Conservation (phyloP, 2,113 vertebrate genomes). For the Osmerus eperlanus region DNA sequence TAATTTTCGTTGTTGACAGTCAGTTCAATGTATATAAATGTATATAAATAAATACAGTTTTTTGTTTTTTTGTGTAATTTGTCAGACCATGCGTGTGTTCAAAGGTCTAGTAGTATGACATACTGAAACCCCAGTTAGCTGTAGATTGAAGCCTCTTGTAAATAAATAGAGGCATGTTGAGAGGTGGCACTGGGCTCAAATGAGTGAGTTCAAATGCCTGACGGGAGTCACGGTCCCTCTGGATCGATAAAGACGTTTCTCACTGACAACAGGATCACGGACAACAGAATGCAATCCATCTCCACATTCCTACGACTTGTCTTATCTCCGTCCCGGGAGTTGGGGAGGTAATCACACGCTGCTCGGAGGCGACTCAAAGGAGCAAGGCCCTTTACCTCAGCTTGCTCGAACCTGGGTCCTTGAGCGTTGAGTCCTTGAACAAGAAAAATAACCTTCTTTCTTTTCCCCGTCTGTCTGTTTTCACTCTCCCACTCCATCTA, state of each 20-base stretch:
- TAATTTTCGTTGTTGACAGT: too few relatives aligned
- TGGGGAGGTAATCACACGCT: constrained; percentile 11
- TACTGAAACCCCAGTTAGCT: too few relatives aligned
- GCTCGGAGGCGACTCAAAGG: neutral
- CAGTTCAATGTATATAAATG: too few relatives aligned
- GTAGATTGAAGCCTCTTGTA: neutral
- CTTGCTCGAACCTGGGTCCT: constrained; percentile 7
- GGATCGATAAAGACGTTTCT: neutral
- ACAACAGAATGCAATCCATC: constrained; percentile 26
- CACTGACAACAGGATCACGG: neutral
- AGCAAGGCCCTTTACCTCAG: neutral
- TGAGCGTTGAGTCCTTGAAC: constrained; percentile 10
- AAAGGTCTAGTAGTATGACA: too few relatives aligned
- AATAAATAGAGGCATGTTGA: neutral
- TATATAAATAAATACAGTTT: too few relatives aligned
- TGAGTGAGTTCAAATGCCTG: neutral
- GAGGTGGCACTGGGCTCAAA: neutral
- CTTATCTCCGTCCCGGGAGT: neutral
- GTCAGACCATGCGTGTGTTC: too few relatives aligned
- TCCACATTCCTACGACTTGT: constrained; percentile 1
- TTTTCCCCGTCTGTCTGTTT: constrained; percentile 15
- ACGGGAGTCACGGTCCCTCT: neutral
- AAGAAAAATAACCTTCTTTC: constrained; percentile 26
- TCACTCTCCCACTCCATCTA: neutral
- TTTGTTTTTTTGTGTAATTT: too few relatives aligned